Evolutionary conservation across 2,113 vertebrate genomes (phyloP).

Genomic region (Dipodomys stephensi): DNA sequence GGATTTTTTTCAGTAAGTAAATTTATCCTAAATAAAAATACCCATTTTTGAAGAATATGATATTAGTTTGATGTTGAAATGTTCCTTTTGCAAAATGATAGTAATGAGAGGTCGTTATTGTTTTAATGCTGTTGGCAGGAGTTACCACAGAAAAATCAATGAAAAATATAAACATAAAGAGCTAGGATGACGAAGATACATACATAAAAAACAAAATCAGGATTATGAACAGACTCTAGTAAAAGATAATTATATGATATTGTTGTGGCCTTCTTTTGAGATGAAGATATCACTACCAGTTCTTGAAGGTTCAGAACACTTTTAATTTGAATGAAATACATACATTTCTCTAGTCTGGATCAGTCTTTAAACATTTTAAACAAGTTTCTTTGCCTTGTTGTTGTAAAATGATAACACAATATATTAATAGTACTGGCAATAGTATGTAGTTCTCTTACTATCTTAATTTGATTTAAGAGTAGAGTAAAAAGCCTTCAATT

Average conservation of each 20-base stretch:
- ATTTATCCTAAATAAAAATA: conserved; percentile 39
- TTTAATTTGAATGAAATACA: conserved; percentile 45
- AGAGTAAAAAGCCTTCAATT: not conserved
- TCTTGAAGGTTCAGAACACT: not conserved
- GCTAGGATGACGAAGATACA: not conserved
- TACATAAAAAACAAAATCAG: not conserved
- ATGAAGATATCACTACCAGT: not conserved
- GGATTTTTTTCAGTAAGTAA: not conserved
- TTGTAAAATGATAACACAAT: conserved; percentile 44
- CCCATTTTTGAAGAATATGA: not conserved
- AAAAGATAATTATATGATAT: not conserved
- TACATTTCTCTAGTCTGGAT: conserved; percentile 37
- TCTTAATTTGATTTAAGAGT: conserved; percentile 43
- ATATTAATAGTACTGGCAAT: conserved; percentile 19
- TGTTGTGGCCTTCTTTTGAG: conserved; percentile 6
- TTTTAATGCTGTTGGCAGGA: conserved; percentile 26
- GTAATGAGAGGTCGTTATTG: not conserved
- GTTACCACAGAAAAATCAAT: conserved; percentile 7
- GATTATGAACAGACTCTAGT: conserved; percentile 23
- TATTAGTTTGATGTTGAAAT: not conserved
- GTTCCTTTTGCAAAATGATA: conserved; percentile 20
- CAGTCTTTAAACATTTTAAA: conserved; percentile 49
- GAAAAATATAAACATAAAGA: conserved; percentile 26
- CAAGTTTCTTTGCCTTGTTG: not conserved
- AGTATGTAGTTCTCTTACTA: conserved; percentile 16